Base-by-base conservation (phyloP, 2,113 vertebrate species). In the Taurulus bubalis region DNA sequence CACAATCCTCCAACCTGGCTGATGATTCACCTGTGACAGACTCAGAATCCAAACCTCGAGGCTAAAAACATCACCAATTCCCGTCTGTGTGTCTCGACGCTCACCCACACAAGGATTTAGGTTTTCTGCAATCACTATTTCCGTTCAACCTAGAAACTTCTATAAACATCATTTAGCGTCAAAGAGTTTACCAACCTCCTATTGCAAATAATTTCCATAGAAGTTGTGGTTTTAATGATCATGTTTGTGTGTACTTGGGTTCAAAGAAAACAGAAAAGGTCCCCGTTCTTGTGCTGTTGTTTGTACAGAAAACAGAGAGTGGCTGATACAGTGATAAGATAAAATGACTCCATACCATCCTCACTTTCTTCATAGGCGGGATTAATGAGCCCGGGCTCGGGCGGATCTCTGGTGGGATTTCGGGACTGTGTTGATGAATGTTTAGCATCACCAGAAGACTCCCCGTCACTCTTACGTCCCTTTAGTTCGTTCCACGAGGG, bases 321-420 rank as follows among this genome's bases (percentile, higher is more conserved):
- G 2, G 11, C 51, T 49, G 28, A 30, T 60, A 11, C 20, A 68
- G 24, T 71, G 5, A 8, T 67, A 45, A 24, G 28, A 75, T 32
- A 53, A 85, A 65, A 53, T 70, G 53, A 70, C 32, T 24, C 58
- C 92, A 85, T 94, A 97, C 97, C 97, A 71, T 97, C 97, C 82
- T 98, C 97, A 62, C 93, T 93, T 93, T 97, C 97, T 87, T 98
- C 97, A 87, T 95, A 98, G 53, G 97, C 96, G 64, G 96, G 97
- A 87, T 97, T 98, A 55, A 97, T 95, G 76, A 97, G 84, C 1
- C 97, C 97, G 8, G 97, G 96, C 75, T 98, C 96, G 0, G 95
- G 91, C 40, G 79, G 90, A 60, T 91, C 92, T 47, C 92, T 78
- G 55, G 66, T 38, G 58, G 85, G 62, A 28, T 87, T 87, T 71